Evolutionary conservation across 2,113 vertebrate genomes (phyloP), one percentile per base, ranked within the genome.

Genomic region (Amblyopsis rosae): DNA sequence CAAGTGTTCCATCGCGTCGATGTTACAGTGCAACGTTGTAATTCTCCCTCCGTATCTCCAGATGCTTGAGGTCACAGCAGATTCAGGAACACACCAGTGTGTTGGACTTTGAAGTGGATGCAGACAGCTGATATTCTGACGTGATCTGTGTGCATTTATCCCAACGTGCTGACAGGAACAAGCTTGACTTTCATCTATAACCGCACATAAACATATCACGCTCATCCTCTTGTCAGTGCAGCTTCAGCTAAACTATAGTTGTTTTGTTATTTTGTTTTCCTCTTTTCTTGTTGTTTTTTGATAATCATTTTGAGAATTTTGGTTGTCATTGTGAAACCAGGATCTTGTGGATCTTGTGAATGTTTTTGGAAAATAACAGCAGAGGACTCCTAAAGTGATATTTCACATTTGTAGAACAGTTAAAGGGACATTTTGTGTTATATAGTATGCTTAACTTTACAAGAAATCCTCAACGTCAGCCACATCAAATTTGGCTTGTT

Each of bases 271-370:
- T 57, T 57, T 57, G n/a, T 58, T 58, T 67, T 10, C 5, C 47
- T 45, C 12, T 55, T 48, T 1, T 48, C 12, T 63, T 47, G 3
- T 48, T 46, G 81, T 70, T 80, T 64, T 74, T 74, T 77, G 70
- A 79, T 79, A 79, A 87, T 86, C 69, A 82, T 81, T 74, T 79
- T 74, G 78, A 70, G 49, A 82, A 84, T 76, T 58, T 75, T 56
- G 77, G 72, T 81, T 87, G 79, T 82, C 81, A 86, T 85, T 86
- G 76, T 75, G 82, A 90, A 90, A 87, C 81, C 84, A 62, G 88
- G 81, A 88, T 76, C 79, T 87, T 79, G 76, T 80, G 77, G 80
- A 90, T 83, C 66, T 77, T 86, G 85, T 73, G 69, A 77, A 80
- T 81, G 66, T 82, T 76, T 74, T 85, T 76, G 53, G 82, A 72